Percentiles rank a stretch among this genome's conserved stretches.
phyloP scores from a whole-genome alignment of 2,888 invertebrate species.

The Pristionchus exspectatus region DNA sequence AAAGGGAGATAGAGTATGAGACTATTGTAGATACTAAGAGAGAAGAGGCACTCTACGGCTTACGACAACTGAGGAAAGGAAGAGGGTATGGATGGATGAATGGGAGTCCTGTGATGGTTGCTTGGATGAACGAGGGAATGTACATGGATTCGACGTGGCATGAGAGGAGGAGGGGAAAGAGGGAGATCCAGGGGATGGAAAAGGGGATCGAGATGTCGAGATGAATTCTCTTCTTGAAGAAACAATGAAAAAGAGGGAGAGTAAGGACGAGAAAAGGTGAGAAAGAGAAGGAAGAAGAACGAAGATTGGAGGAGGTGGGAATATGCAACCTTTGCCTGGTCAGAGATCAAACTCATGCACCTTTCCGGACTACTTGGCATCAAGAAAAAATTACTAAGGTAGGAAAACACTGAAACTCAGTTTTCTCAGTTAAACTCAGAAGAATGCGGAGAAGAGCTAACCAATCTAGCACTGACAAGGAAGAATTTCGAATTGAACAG shows the following conservation, averaged over 20 bases:
- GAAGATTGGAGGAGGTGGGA: neutral
- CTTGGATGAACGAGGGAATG: constrained; percentile 17
- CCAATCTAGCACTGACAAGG: neutral
- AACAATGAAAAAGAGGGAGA: neutral
- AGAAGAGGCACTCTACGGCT: too few relatives aligned
- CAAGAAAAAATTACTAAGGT: neutral
- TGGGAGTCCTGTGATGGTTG: neutral
- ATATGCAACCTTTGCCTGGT: neutral
- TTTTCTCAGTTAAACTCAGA: too few relatives aligned
- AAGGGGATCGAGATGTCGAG: constrained; percentile 36
- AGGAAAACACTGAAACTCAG: neutral
- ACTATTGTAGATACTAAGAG: too few relatives aligned
- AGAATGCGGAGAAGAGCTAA: neutral
- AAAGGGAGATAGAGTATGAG: too few relatives aligned
- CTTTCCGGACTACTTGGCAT: too few relatives aligned
- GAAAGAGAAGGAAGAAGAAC: constrained; percentile 31
- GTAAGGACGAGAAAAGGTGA: neutral
- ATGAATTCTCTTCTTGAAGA: neutral
- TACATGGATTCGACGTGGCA: constrained; percentile 26
- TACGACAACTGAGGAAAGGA: too few relatives aligned
- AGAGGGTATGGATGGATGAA: neutral
- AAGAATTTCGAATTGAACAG: neutral
- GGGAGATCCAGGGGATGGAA: neutral
- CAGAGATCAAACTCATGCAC: neutral
- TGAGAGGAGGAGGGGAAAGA: neutral